phyloP scores from a whole-genome alignment of 2,797 vertebrate species.

The Urophycis tenuis region DNA sequence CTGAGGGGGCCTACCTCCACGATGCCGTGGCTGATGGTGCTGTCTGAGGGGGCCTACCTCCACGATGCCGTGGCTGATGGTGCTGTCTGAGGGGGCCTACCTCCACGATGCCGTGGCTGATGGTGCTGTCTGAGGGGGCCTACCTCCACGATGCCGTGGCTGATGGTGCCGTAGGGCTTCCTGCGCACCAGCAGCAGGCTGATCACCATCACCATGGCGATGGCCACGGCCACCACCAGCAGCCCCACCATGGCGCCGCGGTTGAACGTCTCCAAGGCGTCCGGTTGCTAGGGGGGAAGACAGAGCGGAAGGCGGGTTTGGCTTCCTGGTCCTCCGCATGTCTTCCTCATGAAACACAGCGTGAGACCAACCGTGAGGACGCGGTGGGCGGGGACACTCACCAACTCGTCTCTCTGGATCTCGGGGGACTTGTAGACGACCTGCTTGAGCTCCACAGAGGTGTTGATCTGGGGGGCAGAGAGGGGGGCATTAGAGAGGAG shows the following conservation, averaged over 20 bases:
- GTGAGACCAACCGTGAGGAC: background rate
- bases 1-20: too few relatives aligned
- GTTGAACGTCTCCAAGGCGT: conserved; percentile 83
- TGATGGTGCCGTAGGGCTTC: conserved; percentile 89
- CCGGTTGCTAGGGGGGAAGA: conserved; percentile 71
- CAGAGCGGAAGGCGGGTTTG: too few relatives aligned
- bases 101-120: too few relatives aligned
- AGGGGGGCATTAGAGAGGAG: background rate
- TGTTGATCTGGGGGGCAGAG: conserved; percentile 69
- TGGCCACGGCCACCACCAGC: conserved; percentile 84
- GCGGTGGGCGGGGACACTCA: conserved; percentile 44
- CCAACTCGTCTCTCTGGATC: conserved; percentile 86
- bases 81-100: too few relatives aligned
- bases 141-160: conserved; percentile 91
- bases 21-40: too few relatives aligned
- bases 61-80: too few relatives aligned
- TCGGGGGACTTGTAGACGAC: conserved; percentile 80
- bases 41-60: too few relatives aligned
- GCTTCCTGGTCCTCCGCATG: too few relatives aligned
- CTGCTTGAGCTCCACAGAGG: conserved; percentile 78
- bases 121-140: too few relatives aligned
- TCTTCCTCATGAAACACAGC: background rate
- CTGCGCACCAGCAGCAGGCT: conserved; percentile 83
- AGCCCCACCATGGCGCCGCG: conserved; percentile 85
- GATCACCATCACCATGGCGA: conserved; percentile 86